Conservation (phyloP, 2,113 vertebrate genomes). For the Tetrax tetrax region DNA sequence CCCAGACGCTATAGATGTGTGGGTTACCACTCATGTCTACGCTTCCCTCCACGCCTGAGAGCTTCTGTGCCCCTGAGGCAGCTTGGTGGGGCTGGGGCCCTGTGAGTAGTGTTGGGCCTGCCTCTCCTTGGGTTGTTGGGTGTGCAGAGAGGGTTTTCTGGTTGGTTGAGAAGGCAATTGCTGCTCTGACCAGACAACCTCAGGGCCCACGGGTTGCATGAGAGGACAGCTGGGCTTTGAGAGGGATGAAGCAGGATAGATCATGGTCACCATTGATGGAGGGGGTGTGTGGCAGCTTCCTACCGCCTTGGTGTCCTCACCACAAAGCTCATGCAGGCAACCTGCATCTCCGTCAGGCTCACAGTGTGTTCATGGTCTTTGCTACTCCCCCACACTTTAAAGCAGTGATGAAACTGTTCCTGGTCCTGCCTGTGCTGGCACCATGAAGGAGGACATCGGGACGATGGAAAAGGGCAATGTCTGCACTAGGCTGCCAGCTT, state of each 20-base stretch:
- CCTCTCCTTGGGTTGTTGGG: neutral
- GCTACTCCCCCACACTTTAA: neutral
- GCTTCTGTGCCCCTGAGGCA: neutral
- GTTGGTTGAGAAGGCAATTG: neutral
- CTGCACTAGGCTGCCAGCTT: neutral
- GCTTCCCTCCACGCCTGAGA: neutral
- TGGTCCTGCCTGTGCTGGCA: neutral
- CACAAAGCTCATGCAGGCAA: neutral
- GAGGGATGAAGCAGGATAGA: neutral
- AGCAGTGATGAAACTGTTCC: neutral
- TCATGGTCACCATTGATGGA: rapidly evolving
- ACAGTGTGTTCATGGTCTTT: neutral
- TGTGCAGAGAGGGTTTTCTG: neutral
- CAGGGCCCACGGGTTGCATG: neutral
- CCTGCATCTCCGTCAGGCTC: neutral
- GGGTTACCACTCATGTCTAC: neutral
- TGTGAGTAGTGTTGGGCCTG: neutral
- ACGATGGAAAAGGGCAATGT: neutral
- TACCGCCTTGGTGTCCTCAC: neutral
- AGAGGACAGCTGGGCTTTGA: neutral
- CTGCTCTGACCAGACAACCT: neutral
- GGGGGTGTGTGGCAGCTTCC: neutral
- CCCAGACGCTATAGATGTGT: neutral
- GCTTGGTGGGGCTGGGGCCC: neutral
- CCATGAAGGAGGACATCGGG: neutral